Evolutionary conservation across 1,140 invertebrate species (phyloP), one percentile per base, ranked within the genome.

Genomic region (Arctopsyche grandis): DNA sequence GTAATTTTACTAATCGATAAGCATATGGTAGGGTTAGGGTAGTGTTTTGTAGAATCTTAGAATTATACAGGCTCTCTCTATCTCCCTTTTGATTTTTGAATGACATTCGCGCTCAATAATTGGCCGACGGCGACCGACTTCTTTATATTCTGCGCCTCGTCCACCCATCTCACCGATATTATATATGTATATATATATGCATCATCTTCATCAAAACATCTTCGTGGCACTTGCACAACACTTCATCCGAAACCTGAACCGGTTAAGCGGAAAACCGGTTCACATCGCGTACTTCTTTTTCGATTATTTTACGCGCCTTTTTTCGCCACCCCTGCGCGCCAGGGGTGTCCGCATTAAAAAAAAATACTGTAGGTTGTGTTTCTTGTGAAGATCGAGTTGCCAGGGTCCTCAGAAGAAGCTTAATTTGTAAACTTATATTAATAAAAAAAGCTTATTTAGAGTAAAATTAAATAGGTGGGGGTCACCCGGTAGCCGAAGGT

Each of bases 1-100:
- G 81, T 82, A 82, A 82, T 80, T 80, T 77, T 82, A 82, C 75
- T 82, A 82, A 75, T 69, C 69, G 43, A 70, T 82, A 82, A 79
- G 78, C 58, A 75, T 82, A 69, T 71, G 24, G 80, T 81, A 82
- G 78, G 69, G 22, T 82, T 66, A 82, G 81, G 66, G 78, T 82
- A 82, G 81, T 52, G 66, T 82, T 76, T 76, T 63, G 74, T 76
- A 76, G 74, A 43, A 71, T 60, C 52, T n/a, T 76, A 76, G 63
- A 52, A 66, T 63, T n/a, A 29, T 77, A 58, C 76, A 58, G 76
- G 63, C 66, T 52, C 76, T 77, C 63, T 66, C 60, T 29, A 63
- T 75, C 26, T 56, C 29, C n/a, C 44, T 56, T 75, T 22, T 60
- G 10, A 56, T 60, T 44, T 56, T 56, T 60, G 24, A 9, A 63